Percentiles rank a stretch among this genome's conserved stretches.
phyloP scores from a whole-genome alignment of 2,113 vertebrate genomes.

The Pachyramphus minor region DNA sequence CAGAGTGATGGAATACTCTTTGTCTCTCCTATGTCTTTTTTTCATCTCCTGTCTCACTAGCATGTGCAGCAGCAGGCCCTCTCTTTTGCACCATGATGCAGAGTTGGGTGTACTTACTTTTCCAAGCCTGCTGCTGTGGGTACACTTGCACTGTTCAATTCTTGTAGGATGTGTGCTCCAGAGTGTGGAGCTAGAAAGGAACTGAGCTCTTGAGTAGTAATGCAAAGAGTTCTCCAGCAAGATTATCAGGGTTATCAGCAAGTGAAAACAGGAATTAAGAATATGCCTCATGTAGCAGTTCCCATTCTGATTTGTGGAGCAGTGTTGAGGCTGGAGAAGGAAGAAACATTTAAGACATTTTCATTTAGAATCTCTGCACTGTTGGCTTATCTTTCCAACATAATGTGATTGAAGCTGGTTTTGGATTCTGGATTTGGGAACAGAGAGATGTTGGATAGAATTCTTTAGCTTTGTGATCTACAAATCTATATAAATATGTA shows the following conservation, averaged over 20 bases:
- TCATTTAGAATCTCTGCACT: neutral
- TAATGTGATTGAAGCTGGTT: neutral
- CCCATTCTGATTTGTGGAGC: neutral
- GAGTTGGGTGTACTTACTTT: neutral
- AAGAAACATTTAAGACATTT: neutral
- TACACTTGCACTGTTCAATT: neutral
- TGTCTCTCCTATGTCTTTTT: neutral
- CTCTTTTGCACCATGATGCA: neutral
- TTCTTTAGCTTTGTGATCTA: neutral
- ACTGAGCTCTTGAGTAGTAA: neutral
- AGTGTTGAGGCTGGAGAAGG: neutral
- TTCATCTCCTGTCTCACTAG: neutral
- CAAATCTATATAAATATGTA: neutral
- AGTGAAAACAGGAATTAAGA: neutral
- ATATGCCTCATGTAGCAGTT: neutral
- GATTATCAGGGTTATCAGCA: neutral
- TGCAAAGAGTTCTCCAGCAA: neutral
- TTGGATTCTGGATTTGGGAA: neutral
- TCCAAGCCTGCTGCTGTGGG: neutral
- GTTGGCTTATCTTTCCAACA: neutral
- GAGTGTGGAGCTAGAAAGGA: neutral
- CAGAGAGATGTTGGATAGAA: neutral
- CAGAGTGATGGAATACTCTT: neutral
- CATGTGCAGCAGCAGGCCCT: neutral
- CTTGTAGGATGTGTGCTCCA: neutral